Percentiles rank a stretch among this genome's conserved stretches.
These are phyloP conservation scores for Erethizon dorsatum DNA, from an alignment of 2,797 vertebrate species.

Conservation along the genomic window DNA sequence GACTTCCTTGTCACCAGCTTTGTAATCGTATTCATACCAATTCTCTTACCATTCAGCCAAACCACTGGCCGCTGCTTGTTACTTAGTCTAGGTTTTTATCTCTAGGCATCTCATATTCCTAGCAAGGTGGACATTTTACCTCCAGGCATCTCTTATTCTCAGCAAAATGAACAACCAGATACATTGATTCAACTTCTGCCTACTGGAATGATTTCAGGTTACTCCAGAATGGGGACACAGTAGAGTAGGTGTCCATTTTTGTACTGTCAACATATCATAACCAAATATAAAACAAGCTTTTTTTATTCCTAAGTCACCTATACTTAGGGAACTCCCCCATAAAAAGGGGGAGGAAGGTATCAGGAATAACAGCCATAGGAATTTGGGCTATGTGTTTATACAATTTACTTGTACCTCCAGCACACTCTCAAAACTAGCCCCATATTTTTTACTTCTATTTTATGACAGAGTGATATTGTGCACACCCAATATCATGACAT, in stretches of 20 bases:
- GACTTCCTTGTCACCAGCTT: not conserved
- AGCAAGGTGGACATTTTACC: not conserved
- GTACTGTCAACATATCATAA: not conserved
- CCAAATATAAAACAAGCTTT: not conserved
- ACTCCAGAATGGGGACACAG: not conserved
- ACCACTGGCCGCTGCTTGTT: not conserved
- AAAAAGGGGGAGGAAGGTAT: not conserved
- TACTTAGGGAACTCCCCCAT: not conserved
- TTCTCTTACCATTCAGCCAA: not conserved
- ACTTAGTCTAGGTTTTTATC: slow-evolving; percentile 10
- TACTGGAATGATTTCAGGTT: not conserved
- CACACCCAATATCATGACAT: not conserved
- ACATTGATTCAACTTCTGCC: not conserved
- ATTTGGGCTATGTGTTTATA: not conserved
- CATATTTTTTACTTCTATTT: not conserved
- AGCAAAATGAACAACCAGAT: not conserved
- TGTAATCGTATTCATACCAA: not conserved
- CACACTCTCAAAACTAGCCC: not conserved
- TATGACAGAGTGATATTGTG: not conserved
- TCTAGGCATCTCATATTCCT: not conserved
- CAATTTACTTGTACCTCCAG: not conserved
- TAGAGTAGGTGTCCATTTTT: not conserved
- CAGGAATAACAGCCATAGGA: not conserved
- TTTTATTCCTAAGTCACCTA: not conserved
- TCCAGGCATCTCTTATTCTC: not conserved